Percentiles rank a stretch among this genome's conserved stretches.
These are phyloP conservation scores for Maccullochella peelii DNA, from an alignment of 2,113 vertebrate genomes.

Conservation along the genomic window DNA sequence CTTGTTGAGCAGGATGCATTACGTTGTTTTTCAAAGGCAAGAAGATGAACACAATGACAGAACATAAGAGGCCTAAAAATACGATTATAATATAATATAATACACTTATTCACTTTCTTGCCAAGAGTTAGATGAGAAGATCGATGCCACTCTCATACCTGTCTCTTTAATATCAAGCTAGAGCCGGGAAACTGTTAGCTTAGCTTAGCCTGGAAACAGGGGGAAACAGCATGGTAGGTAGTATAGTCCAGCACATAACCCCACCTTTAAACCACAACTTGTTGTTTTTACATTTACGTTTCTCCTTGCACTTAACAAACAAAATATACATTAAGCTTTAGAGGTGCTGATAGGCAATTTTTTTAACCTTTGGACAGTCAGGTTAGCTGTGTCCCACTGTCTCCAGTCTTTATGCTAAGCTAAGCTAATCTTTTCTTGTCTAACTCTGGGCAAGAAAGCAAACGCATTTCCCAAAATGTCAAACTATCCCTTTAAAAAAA, in stretches of 20 bases:
- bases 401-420: constrained; percentile 1
- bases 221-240: neutral
- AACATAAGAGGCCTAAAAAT: neutral
- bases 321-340: neutral
- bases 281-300: too few species aligned
- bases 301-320: neutral
- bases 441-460: too few species aligned
- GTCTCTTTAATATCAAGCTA: neutral
- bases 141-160: neutral
- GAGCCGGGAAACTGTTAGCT: neutral
- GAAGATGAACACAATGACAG: neutral
- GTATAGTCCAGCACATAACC: neutral
- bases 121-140: neutral
- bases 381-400: neutral
- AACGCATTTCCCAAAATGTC: neutral
- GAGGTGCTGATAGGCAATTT: too few species aligned
- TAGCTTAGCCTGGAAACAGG: neutral
- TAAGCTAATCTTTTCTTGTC: neutral
- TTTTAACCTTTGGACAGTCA: neutral
- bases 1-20: neutral
- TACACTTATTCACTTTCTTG: neutral
- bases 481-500: neutral
- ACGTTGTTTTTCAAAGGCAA: neutral
- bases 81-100: too few species aligned
- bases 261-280: neutral